A percentile compares a stretch with the other conserved stretches of the same genome.
phyloP scores from a whole-genome alignment of 2,888 invertebrate species.

The Platycheirus rosarum region DNA sequence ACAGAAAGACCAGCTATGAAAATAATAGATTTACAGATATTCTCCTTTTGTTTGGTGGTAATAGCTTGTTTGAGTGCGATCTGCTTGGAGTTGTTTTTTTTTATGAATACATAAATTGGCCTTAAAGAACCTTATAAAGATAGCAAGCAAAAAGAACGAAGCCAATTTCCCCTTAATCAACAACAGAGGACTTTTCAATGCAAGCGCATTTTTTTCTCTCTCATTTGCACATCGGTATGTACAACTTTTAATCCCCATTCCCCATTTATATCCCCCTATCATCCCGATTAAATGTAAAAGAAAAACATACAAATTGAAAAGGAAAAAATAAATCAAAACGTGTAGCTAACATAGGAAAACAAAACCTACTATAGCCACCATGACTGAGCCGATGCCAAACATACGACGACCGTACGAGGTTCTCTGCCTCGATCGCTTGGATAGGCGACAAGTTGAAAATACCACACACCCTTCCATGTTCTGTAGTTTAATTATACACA shows the following conservation, averaged over 20 bases:
- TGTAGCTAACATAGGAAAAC: conserved; percentile 4
- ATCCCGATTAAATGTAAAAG: not conserved
- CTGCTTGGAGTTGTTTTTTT: too few relatives aligned
- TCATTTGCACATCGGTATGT: not conserved
- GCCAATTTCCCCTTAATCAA: conserved; percentile 33
- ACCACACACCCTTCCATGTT: conserved; percentile 19
- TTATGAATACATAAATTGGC: too few relatives aligned
- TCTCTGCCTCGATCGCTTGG: conserved; percentile 10
- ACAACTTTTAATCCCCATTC: not conserved
- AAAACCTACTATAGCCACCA: conserved; percentile 16
- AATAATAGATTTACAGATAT: too few relatives aligned
- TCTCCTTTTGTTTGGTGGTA: too few relatives aligned
- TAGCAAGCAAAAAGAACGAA: conserved; percentile 6
- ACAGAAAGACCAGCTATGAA: too few relatives aligned
- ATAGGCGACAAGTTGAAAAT: conserved; percentile 36
- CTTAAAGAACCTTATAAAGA: too few relatives aligned
- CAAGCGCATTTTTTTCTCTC: not conserved
- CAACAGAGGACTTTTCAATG: conserved; percentile 9
- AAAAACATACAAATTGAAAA: too few relatives aligned
- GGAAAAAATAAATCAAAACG: conserved; percentile 17
- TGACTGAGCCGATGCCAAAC: conserved; percentile 10
- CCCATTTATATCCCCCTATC: conserved; percentile 2
- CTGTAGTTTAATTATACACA: conserved; percentile 9
- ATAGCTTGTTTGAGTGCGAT: too few relatives aligned
- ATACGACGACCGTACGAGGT: not conserved